These are phyloP conservation scores for Peribatodes rhomboidaria DNA, from an alignment of 2,888 invertebrate species.

Conservation along the genomic window DNA sequence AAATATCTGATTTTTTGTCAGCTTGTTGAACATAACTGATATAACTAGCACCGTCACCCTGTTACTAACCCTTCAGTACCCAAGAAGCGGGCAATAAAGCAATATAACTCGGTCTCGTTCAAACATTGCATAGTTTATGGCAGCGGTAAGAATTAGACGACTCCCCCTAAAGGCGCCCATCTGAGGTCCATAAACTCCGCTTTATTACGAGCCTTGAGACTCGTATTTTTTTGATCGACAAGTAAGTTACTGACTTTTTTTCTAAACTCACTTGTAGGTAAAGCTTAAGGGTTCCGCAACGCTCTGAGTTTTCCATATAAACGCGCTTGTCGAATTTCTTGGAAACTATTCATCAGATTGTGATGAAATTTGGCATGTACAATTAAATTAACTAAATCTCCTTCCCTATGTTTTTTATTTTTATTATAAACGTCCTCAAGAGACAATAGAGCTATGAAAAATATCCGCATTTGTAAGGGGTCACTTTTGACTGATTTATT, in stretches of 20 bases:
- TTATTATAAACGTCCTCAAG: no score
- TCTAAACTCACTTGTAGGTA: no score
- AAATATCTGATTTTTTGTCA: neutral
- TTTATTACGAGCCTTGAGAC: slow-evolving; percentile 25
- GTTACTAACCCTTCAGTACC: slow-evolving; percentile 17
- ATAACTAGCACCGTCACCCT: neutral
- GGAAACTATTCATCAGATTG: no score
- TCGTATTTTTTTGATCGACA: slow-evolving; percentile 27
- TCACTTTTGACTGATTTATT: no score
- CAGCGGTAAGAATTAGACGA: slow-evolving; percentile 18
- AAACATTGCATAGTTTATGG: slow-evolving; percentile 33
- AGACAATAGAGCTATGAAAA: no score
- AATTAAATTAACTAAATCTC: no score
- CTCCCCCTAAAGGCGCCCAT: slow-evolving; percentile 17
- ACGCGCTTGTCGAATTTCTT: no score
- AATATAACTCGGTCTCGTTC: slow-evolving; percentile 21
- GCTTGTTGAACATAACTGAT: slow-evolving; percentile 12
- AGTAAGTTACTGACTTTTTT: neutral
- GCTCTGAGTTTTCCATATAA: no score
- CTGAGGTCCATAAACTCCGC: slow-evolving; percentile 22
- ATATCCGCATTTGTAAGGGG: no score
- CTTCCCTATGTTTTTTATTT: no score
- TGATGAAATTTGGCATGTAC: no score
- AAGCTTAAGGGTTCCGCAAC: no score
- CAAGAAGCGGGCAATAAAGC: slow-evolving; percentile 26